Evolutionary conservation across 2,888 invertebrate genomes (phyloP).

Genomic region (Steinernema carpocapsae): DNA sequence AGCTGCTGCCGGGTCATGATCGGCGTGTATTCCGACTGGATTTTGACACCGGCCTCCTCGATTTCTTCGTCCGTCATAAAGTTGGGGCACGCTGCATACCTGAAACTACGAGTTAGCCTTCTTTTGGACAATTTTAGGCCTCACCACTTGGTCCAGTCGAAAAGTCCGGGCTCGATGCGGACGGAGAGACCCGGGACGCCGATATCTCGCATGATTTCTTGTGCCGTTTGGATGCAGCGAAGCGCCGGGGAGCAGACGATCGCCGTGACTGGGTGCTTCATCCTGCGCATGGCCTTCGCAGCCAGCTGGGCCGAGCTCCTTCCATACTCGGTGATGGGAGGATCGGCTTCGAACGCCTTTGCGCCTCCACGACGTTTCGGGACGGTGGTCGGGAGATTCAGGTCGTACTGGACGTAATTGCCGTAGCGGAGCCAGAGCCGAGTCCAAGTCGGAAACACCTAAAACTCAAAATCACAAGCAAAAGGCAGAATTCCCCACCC

Average conservation of each 20-base stretch:
- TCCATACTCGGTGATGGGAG: conserved; percentile 40
- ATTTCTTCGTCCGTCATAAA: conserved; percentile 15
- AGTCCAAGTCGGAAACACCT: background rate
- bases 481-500: background rate
- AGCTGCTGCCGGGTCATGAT: background rate
- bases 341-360: conserved; percentile 37
- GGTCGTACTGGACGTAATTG: conserved; percentile 23
- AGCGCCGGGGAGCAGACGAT: conserved; percentile 42
- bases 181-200: conserved; percentile 9
- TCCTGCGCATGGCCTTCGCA: conserved; percentile 30
- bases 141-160: conserved; percentile 38
- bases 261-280: background rate
- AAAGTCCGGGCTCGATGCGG: conserved; percentile 39
- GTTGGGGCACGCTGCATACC: conserved; percentile 7
- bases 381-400: conserved; percentile 37
- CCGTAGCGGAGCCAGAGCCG: background rate
- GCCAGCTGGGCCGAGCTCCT: conserved; percentile 19
- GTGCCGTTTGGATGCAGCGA: conserved; percentile 42
- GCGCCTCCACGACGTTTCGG: conserved; percentile 40
- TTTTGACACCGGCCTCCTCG: background rate
- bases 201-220: conserved; percentile 26
- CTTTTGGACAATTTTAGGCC: conserved; percentile 12
- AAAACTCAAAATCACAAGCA: conserved; percentile 11
- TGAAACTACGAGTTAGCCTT: background rate
- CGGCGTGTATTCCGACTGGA: background rate